These are phyloP conservation scores for Heliopora coerulea DNA, from an alignment of 92 coral and sea anemone species.

Conservation along the genomic window DNA sequence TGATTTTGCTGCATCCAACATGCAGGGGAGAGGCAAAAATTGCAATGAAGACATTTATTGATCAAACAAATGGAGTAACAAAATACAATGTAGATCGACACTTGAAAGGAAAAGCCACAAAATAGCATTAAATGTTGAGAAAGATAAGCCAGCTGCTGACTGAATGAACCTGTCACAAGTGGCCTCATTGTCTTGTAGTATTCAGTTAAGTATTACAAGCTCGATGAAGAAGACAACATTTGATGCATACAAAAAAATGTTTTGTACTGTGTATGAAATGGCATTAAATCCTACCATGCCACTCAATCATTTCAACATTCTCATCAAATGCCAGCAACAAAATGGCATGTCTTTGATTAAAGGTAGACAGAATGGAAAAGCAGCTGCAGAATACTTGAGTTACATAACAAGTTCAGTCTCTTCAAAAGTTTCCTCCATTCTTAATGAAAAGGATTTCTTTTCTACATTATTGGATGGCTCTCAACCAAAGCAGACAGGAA, in stretches of 20 bases:
- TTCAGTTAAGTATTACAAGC: background rate
- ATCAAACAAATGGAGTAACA: background rate
- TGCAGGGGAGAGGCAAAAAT: background rate
- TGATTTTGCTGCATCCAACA: background rate
- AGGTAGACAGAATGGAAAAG: background rate
- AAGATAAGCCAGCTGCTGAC: background rate
- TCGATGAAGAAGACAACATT: background rate
- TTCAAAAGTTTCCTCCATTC: background rate
- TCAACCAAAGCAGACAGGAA: background rate
- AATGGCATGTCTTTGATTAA: background rate
- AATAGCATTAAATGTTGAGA: background rate
- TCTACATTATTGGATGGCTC: conserved; percentile 1
- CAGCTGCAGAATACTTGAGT: background rate
- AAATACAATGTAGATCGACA: conserved; percentile 3
- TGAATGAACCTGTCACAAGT: conserved; percentile 2
- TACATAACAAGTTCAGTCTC: background rate
- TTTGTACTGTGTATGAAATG: background rate
- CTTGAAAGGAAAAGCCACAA: background rate
- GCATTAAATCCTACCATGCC: conserved; percentile 5
- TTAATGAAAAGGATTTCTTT: background rate
- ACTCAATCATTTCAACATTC: background rate
- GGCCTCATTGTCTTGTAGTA: background rate
- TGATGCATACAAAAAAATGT: conserved; percentile 6
- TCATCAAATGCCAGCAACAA: background rate
- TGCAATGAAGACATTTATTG: background rate